Base-by-base conservation (phyloP, 2,113 vertebrate genomes). In the Tiliqua scincoides region DNA sequence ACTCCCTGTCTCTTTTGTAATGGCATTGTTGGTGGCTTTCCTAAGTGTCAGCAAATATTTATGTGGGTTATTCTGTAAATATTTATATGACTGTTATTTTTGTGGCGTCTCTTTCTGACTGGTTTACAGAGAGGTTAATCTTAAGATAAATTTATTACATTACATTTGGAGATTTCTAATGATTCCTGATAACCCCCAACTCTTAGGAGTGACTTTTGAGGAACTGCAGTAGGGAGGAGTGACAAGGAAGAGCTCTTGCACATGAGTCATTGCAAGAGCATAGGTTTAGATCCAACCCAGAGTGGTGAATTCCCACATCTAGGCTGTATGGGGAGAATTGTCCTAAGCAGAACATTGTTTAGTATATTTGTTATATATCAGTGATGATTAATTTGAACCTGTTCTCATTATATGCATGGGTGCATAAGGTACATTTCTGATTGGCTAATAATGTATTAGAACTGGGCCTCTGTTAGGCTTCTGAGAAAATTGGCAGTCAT, bases 361-460 rank as follows among this genome's bases (percentile, higher is more conserved):
- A 89, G 83, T 57, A 17, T 57, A 12, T 12, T 6, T 48, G 43
- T 48, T 84, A 77, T 86, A 84, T 70, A 85, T 89, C 59, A 86
- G 88, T 15, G 82, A 76, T 87, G 76, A 20, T n/a, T 35, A 35
- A 70, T 70, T 35, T 35, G n/a, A 6, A n/a, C 14, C 32, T 84
- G 70, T 87, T 85, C 85, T 80, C 79, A 27, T 62, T 71, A 82
- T 88, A 84, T 40, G 78, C 76, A 85, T 91, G 65, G 72, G 67
- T 52, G 37, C 88, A 83, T 84, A 80, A 90, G 63, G 88, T 78
- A 91, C 76, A 90, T 86, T 88, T 72, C 32, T 91, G 91, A 91
- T 91, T 93, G 91, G 72, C 68, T 93, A 90, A 88, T 92, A 92
- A 91, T 79, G 92, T 94, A 91, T 27, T 90, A 91, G 74, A 59